Percentiles rank a stretch among this genome's conserved stretches.
Evolutionary conservation across 1,140 invertebrate species (phyloP).

Genomic region (Drosophila sp.): DNA sequence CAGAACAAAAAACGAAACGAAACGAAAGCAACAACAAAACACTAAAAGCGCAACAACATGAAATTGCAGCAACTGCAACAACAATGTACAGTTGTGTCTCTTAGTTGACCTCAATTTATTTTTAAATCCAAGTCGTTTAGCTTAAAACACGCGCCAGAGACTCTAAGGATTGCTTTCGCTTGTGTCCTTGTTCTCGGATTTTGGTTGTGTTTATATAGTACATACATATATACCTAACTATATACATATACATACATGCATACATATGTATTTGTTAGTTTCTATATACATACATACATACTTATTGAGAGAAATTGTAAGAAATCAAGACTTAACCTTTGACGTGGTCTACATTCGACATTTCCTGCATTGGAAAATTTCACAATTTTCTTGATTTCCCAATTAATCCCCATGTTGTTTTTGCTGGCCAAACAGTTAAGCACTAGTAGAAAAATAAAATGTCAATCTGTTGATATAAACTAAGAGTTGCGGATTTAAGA

Average conservation of each 20-base stretch:
- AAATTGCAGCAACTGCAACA: conserved; percentile 29
- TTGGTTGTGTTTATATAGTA: conserved; percentile 10
- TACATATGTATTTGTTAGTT: not conserved
- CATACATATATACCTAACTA: not conserved
- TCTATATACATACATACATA: not conserved
- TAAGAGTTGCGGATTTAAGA: too few relatives aligned
- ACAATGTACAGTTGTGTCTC: conserved; percentile 50
- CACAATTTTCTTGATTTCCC: not conserved
- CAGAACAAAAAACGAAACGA: conserved; percentile 10
- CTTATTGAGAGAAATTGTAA: not conserved
- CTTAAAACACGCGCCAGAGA: conserved; percentile 70
- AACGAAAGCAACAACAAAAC: conserved; percentile 5
- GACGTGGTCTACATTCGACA: not conserved
- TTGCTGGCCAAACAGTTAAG: not conserved
- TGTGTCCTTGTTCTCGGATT: conserved; percentile 9
- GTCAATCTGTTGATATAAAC: too few relatives aligned
- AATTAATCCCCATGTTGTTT: not conserved
- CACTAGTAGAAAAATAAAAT: not conserved
- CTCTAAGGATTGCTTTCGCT: conserved; percentile 13
- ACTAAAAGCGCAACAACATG: conserved; percentile 17
- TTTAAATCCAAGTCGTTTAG: conserved; percentile 75
- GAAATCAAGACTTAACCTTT: not conserved
- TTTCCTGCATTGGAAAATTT: not conserved
- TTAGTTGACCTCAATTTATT: conserved; percentile 74
- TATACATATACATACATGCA: not conserved